Evolutionary conservation across 2,797 vertebrate genomes (phyloP), one percentile per base, ranked within the genome.

Genomic region (Notoglanidium macrostoma): DNA sequence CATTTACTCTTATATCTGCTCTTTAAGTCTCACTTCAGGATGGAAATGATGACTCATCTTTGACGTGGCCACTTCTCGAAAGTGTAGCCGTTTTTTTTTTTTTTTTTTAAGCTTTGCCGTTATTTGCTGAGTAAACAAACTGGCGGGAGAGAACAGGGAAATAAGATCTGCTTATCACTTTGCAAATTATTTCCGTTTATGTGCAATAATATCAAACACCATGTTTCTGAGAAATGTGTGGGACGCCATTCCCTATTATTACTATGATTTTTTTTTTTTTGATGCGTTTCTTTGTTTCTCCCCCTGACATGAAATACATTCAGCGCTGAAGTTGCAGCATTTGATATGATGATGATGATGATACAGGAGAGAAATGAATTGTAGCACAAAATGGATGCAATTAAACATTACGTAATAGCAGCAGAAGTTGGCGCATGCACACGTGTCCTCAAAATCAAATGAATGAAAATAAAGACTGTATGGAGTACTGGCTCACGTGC

Each of bases 91-190:
- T 0, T 57, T 78, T 76, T 76, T 76, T 23, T 54, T 5, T 49
- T 51, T 74, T 35, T 35, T 35, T 32, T 15, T 1, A 12, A 44
- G 11, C 26, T 57, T 54, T 23, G 0, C n/a, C 0, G n/a, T 40
- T 85, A 32, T 85, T 85, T 85, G 70, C 35, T 85, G 70, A 73
- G 23, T 46, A 61, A 85, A 46, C 72, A 35, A 12, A 11, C 17
- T 40, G 87, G 85, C 32, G 77, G 46, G 35, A 82, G 51, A 77
- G 80, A 85, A 57, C 49, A 67, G 61, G 70, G 74, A 49, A 67
- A 55, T 63, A 77, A 65, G 15, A 40, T 54, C 65, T 67, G 61
- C 40, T 40, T 40, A 32, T 10, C n/a, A 32, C 11, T 44, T 46
- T 14, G 9, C 3, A 55, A 73, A 8, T 76, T 46, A 73, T 77